Percentiles rank a stretch among this genome's conserved stretches.
phyloP scores from a whole-genome alignment of 2,888 invertebrate genomes.

The Baccha elongata region DNA sequence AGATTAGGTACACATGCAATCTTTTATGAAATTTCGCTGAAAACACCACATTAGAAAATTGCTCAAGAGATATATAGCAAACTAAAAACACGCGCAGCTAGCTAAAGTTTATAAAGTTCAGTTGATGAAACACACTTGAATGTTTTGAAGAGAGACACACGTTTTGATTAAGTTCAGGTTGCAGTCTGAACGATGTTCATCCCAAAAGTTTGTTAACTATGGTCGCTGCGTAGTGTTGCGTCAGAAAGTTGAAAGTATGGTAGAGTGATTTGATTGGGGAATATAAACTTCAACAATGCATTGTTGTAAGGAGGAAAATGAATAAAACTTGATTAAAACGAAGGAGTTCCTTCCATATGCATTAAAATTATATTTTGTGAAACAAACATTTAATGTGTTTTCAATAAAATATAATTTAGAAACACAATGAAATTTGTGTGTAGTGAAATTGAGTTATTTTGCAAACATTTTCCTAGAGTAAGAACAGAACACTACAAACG shows the following conservation, averaged over 20 bases:
- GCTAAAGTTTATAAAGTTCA: conserved; percentile 8
- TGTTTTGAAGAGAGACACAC: conserved; percentile 1
- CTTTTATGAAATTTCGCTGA: neutral
- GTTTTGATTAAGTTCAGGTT: neutral
- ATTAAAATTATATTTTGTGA: too few relatives aligned
- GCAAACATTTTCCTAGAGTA: too few relatives aligned
- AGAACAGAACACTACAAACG: too few relatives aligned
- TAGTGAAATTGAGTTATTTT: too few relatives aligned
- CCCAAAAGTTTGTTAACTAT: conserved; percentile 25
- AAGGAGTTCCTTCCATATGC: too few relatives aligned
- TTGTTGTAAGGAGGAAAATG: neutral
- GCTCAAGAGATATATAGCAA: too few relatives aligned
- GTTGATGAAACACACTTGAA: conserved; percentile 20
- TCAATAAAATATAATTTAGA: too few relatives aligned
- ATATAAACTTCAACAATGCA: too few relatives aligned
- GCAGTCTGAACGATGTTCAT: neutral
- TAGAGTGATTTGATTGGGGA: conserved; percentile 19
- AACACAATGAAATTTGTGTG: too few relatives aligned
- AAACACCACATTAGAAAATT: conserved; percentile 1
- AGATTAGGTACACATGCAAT: neutral
- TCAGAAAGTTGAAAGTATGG: neutral
- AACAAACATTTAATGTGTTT: too few relatives aligned
- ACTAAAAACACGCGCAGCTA: too few relatives aligned
- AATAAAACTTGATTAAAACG: neutral
- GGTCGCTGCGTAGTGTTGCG: neutral